A percentile compares a stretch with the other conserved stretches of the same genome.
Conservation (phyloP, 2,888 invertebrate genomes). For the Pterostichus niger region DNA sequence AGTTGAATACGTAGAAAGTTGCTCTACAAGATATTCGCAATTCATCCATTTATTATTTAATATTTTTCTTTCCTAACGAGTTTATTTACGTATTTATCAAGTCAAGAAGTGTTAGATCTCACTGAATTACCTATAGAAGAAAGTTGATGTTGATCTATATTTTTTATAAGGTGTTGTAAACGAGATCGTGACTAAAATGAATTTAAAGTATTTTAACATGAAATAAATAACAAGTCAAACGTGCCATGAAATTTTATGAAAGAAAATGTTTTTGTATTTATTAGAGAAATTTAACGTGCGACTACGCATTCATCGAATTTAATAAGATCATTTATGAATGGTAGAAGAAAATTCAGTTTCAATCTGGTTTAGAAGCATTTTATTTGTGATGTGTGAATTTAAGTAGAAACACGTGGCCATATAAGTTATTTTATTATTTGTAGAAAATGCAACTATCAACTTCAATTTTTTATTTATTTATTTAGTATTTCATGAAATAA, state of each 20-base stretch:
- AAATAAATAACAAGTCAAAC: neutral
- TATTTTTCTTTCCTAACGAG: constrained; percentile 3
- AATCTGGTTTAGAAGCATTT: too few relatives aligned
- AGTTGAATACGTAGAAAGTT: constrained; percentile 6
- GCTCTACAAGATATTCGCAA: neutral
- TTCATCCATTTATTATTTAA: constrained; percentile 45
- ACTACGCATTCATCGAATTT: too few relatives aligned
- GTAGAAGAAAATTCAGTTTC: too few relatives aligned
- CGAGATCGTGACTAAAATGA: constrained; percentile 30
- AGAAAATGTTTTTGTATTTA: neutral
- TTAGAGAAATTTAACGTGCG: too few relatives aligned
- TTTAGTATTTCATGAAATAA: too few relatives aligned
- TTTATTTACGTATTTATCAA: constrained; percentile 35
- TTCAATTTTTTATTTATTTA: too few relatives aligned
- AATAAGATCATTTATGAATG: too few relatives aligned
- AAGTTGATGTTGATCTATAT: constrained; percentile 46
- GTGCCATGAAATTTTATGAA: neutral
- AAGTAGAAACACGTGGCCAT: too few relatives aligned
- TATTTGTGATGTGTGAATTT: too few relatives aligned
- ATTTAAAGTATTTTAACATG: neutral
- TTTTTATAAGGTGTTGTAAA: constrained; percentile 9
- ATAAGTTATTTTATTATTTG: neutral
- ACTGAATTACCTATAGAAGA: constrained; percentile 18
- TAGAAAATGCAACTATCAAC: too few relatives aligned
- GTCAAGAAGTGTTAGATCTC: constrained; percentile 4